Conservation (phyloP, 2,797 vertebrate genomes). For the Malacoraja senta region DNA sequence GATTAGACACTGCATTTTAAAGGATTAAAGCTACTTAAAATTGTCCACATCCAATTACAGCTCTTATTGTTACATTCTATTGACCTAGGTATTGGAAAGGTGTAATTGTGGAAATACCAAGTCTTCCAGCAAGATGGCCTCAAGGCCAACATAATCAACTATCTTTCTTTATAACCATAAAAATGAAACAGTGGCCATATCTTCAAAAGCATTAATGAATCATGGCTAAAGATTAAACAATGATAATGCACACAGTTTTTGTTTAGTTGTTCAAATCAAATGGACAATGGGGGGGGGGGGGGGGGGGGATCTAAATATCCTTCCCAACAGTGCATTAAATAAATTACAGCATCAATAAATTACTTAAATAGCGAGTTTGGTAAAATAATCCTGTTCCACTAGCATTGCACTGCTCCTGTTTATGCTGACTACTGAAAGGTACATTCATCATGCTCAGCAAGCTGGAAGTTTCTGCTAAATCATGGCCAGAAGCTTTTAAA, state of each 20-base stretch:
- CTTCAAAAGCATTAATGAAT: no score
- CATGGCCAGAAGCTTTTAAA: constrained; percentile 31
- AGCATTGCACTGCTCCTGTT: constrained; percentile 17
- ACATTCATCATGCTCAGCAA: constrained; percentile 39
- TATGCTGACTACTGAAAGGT: background rate
- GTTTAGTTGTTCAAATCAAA: no score
- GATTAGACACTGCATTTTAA: background rate
- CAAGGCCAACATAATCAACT: no score
- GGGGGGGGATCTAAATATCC: no score
- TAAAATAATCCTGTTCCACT: background rate
- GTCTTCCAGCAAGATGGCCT: background rate
- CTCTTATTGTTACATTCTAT: background rate
- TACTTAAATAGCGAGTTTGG: background rate
- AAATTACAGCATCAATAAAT: background rate
- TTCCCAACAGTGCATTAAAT: no score
- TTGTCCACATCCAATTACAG: background rate
- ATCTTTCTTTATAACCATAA: background rate
- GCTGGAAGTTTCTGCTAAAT: constrained; percentile 41
- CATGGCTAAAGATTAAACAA: no score
- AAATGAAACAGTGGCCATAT: background rate
- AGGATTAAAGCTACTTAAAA: background rate
- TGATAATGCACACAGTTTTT: no score
- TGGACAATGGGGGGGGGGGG: no score
- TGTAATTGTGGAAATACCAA: background rate
- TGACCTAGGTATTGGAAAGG: background rate